phyloP scores from a whole-genome alignment of 2,113 vertebrate genomes.

The Choloepus hoffmanni region DNA sequence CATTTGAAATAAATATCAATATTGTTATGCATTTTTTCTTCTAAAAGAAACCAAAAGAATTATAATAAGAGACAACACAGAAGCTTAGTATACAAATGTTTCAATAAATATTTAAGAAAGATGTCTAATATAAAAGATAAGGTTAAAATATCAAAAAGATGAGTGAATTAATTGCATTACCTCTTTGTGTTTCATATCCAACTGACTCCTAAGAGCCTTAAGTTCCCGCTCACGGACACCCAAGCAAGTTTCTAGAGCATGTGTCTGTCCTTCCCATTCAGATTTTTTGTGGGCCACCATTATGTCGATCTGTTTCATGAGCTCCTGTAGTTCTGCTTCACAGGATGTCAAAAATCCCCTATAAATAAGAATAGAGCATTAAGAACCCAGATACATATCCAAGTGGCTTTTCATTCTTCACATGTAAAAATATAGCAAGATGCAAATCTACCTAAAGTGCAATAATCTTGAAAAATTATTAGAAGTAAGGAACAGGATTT shows the following conservation, averaged over 20 bases:
- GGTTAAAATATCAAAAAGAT: conserved; percentile 32
- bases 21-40: conserved; percentile 45
- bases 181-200: conserved; percentile 92
- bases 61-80: conserved; percentile 17
- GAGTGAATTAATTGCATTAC: conserved; percentile 81
- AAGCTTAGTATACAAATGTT: conserved; percentile 44
- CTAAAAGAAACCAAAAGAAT: conserved; percentile 34
- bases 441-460: background rate
- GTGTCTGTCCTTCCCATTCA: conserved; percentile 93
- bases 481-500: background rate
- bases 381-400: background rate
- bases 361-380: conserved; percentile 51
- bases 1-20: conserved; percentile 48
- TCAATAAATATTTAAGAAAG: conserved; percentile 60
- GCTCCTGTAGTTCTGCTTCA: conserved; percentile 96
- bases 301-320: conserved; percentile 98
- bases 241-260: conserved; percentile 88
- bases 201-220: conserved; percentile 83
- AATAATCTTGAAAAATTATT: background rate
- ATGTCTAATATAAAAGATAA: conserved; percentile 25
- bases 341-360: conserved; percentile 89
- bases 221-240: conserved; percentile 91
- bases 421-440: conserved; percentile 9
- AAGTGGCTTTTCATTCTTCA: conserved; percentile 20
- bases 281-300: conserved; percentile 95